Evolutionary conservation across 2,888 invertebrate genomes (phyloP).

Genomic region (Ornithoptera priamus): DNA sequence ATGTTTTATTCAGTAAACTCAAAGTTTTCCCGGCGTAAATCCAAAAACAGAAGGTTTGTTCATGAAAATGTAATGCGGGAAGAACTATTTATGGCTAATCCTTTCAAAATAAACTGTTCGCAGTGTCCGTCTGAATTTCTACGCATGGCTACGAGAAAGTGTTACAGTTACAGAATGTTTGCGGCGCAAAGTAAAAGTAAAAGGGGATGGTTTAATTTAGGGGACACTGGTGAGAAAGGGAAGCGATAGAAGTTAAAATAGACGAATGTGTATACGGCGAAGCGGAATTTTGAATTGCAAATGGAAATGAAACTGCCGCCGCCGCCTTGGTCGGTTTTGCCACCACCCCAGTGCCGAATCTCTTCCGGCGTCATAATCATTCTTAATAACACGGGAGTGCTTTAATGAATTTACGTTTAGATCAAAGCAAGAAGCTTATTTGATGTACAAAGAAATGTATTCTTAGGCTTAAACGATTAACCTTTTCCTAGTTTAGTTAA

Average conservation of each 20-base stretch:
- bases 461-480: conserved; percentile 38
- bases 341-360: conserved; percentile 51
- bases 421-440: conserved; percentile 63
- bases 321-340: conserved; percentile 52
- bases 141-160: conserved; percentile 62
- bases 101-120: conserved; percentile 73
- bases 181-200: conserved; percentile 51
- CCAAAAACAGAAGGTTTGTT: conserved; percentile 66
- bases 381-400: conserved; percentile 69
- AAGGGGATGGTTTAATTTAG: conserved; percentile 45
- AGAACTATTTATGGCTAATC: conserved; percentile 79
- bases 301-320: conserved; percentile 70
- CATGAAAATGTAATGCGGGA: conserved; percentile 76
- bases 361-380: conserved; percentile 71
- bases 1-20: conserved; percentile 77
- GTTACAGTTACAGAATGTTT: conserved; percentile 52
- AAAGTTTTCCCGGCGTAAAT: conserved; percentile 77
- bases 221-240: conserved; percentile 42
- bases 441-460: conserved; percentile 43
- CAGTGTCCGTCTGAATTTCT: conserved; percentile 56
- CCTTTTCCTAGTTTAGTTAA: conserved; percentile 17
- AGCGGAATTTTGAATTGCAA: conserved; percentile 78
- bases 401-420: conserved; percentile 71
- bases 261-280: conserved; percentile 53
- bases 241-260: conserved; percentile 40